Evolutionary conservation across 2,888 invertebrate genomes (phyloP), one percentile per base, ranked within the genome.

Genomic region (Xestia sexstrigata): DNA sequence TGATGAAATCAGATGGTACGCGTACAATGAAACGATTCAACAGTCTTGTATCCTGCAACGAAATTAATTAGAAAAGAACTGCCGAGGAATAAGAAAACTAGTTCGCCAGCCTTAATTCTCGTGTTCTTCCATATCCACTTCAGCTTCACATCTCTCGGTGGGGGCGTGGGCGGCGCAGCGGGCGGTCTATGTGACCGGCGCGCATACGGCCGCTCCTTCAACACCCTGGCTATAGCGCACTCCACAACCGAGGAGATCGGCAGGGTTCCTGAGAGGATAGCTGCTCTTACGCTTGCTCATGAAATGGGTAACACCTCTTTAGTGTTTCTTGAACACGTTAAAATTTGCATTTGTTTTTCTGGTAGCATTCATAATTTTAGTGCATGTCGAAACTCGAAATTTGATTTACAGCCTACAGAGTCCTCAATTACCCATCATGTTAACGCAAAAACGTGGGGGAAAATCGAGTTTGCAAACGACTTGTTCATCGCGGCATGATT

Each of bases 101-200:
- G 0, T 52, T n/a, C 20, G 8, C 8, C 23, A 39, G 39, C 23
- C 7, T 11, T 39, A 23, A 60, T 17, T 39, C 13, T 8, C 3
- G 23, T 45, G 15, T 45, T 6, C 11, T 58, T 52, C 23, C 49
- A 17, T 47, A 62, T 71, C 20, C 63, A 26, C 20, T 13, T 26
- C 81, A 96, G 97, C 87, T 97, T 96, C 89, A 97, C 97, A 2
- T 96, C 95, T 0, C 92, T 95, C 26, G 95, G 95, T 11, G 95
- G 95, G 2, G 95, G 95, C 0, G 89, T 95, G 89, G 95, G 95
- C 8, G 94, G 95, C 2, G 94, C 96, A 0, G 94, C 95, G 0
- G 97, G 97, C 2, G 97, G 97, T 0, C 91, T 97, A 0, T 97
- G 97, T 90, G 97, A 97, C 88, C 88, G 96, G 4, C 93, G 96